Percentiles rank a stretch among this genome's conserved stretches.
Evolutionary conservation across 2,113 vertebrate species (phyloP).

Genomic region (Poicephalus gulielmi): DNA sequence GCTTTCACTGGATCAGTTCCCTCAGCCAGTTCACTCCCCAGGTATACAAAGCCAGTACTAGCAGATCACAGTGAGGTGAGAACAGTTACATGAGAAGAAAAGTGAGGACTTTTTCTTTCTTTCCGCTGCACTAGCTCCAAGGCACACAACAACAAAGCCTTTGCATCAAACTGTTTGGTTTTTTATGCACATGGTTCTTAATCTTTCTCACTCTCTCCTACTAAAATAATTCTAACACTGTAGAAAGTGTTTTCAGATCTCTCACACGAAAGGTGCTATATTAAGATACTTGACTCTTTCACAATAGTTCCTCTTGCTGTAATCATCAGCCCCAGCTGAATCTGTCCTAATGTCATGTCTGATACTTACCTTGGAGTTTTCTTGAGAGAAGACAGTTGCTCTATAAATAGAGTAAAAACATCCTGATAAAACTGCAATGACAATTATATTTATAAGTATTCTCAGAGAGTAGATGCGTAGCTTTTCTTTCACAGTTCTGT

Average conservation of each 20-base stretch:
- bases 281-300: slow-evolving; percentile 35
- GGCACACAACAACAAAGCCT: neutral
- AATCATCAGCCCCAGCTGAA: neutral
- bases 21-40: neutral
- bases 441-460: slow-evolving; percentile 85
- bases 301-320: slow-evolving; percentile 30
- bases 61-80: neutral
- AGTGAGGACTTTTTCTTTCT: neutral
- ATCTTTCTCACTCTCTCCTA: neutral
- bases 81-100: neutral
- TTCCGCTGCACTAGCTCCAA: neutral
- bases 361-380: slow-evolving; percentile 70
- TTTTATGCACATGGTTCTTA: neutral
- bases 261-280: neutral
- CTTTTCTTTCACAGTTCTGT: slow-evolving; percentile 82
- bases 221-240: neutral
- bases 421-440: slow-evolving; percentile 78
- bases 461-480: slow-evolving; percentile 85
- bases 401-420: slow-evolving; percentile 93
- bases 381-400: slow-evolving; percentile 88
- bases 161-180: neutral
- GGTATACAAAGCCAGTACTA: neutral
- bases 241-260: neutral
- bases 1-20: neutral
- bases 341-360: neutral